Conservation (phyloP, 2,888 invertebrate genomes). For the Chymomyza fuscimana region DNA sequence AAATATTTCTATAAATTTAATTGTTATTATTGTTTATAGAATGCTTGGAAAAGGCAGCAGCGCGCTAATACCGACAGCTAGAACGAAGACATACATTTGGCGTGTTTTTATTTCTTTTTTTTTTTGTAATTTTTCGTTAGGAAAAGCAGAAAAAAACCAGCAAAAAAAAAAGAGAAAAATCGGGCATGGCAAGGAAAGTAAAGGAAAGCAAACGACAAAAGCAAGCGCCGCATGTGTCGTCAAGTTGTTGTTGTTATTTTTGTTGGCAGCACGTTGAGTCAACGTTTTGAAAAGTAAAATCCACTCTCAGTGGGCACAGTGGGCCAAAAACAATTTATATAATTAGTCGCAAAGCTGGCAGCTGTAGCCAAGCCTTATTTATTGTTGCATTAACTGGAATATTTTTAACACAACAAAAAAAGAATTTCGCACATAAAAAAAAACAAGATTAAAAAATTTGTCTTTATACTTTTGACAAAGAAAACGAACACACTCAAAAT, state of each 20-base stretch:
- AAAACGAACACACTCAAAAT: too few species aligned
- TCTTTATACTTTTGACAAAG: too few species aligned
- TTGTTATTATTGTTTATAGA: background rate
- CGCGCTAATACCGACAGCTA: conserved; percentile 13
- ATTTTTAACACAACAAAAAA: too few species aligned
- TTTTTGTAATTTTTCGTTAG: conserved; percentile 53
- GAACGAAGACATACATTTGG: conserved; percentile 44
- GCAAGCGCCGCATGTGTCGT: conserved; percentile 38
- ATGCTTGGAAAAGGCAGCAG: background rate
- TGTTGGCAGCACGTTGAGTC: conserved; percentile 9
- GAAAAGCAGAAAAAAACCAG: conserved; percentile 39
- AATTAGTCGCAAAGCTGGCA: too few species aligned
- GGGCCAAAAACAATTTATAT: conserved; percentile 15
- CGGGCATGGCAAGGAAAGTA: conserved; percentile 1
- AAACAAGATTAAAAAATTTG: too few species aligned
- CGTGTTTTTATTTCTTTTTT: conserved; percentile 9
- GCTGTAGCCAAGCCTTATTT: too few species aligned
- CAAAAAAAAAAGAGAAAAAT: conserved; percentile 26
- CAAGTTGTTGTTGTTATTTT: conserved; percentile 37
- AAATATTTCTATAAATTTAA: background rate
- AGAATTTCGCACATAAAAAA: too few species aligned
- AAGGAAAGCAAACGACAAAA: conserved; percentile 23
- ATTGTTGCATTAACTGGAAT: background rate
- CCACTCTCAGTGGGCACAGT: conserved; percentile 26
- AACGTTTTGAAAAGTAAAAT: conserved; percentile 26